phyloP scores from a whole-genome alignment of 2,888 invertebrate genomes.

The Dyspetes luteomarginatus region DNA sequence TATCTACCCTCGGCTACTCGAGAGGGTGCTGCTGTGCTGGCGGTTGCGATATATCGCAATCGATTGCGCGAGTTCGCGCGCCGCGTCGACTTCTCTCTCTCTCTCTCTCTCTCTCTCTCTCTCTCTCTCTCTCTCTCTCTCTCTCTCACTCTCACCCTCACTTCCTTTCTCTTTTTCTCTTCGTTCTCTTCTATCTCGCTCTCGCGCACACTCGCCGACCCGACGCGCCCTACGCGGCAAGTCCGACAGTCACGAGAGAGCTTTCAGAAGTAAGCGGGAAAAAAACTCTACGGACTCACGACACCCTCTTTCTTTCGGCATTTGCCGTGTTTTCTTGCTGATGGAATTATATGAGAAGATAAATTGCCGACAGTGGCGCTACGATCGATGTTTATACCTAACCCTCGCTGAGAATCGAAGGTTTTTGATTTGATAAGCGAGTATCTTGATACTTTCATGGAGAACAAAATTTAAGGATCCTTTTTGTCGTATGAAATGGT shows the following conservation, averaged over 20 bases:
- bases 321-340: neutral
- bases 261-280: slow-evolving; percentile 67
- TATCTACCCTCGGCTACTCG: slow-evolving; percentile 35
- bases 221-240: slow-evolving; percentile 58
- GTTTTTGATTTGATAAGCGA: too few species aligned
- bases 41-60: slow-evolving; percentile 82
- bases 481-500: too few species aligned
- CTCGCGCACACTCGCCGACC: slow-evolving; percentile 1
- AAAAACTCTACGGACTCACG: slow-evolving; percentile 14
- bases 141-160: slow-evolving; percentile 28
- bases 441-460: too few species aligned
- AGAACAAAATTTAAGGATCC: too few species aligned
- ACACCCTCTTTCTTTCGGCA: slow-evolving; percentile 12
- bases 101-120: neutral
- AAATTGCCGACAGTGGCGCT: too few species aligned
- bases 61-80: slow-evolving; percentile 79
- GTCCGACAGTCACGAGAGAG: slow-evolving; percentile 19
- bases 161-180: slow-evolving; percentile 10
- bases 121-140: slow-evolving; percentile 20
- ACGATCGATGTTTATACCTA: too few species aligned
- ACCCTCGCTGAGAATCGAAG: too few species aligned
- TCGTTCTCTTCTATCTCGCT: neutral
- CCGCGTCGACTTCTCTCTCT: slow-evolving; percentile 66
- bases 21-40: slow-evolving; percentile 43
- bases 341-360: neutral